These are phyloP conservation scores for Tiaroga cobitis DNA, from an alignment of 2,797 vertebrate species.

Conservation along the genomic window DNA sequence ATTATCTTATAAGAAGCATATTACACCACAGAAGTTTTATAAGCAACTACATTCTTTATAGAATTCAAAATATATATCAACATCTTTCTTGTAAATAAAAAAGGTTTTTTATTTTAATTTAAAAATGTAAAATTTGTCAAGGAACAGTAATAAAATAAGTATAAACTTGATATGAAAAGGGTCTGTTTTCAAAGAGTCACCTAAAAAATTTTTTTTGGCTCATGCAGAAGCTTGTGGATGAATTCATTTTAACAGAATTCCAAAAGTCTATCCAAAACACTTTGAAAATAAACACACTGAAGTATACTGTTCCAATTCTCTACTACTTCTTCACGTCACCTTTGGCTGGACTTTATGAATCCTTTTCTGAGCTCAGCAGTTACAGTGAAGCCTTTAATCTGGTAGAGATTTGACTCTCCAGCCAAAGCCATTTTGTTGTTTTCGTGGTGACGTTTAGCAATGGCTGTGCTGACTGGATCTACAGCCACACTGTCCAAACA, in stretches of 20 bases:
- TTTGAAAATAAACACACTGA: neutral
- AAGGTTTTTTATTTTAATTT: no score
- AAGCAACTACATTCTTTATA: neutral
- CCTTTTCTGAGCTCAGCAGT: neutral
- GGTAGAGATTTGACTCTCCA: neutral
- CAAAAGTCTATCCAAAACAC: neutral
- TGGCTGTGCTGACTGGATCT: neutral
- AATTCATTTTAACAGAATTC: neutral
- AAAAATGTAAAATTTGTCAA: neutral
- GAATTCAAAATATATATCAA: neutral
- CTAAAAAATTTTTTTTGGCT: neutral
- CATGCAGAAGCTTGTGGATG: neutral
- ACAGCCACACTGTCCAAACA: neutral
- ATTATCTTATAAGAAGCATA: neutral
- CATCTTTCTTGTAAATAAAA: no score
- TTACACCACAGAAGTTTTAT: neutral
- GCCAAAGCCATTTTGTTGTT: slow-evolving; percentile 29
- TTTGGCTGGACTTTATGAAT: neutral
- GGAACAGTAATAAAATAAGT: neutral
- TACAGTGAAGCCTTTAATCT: slow-evolving; percentile 27
- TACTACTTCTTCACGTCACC: neutral
- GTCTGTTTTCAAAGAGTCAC: neutral
- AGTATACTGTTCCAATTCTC: neutral
- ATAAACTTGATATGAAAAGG: neutral
- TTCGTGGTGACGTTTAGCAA: neutral